phyloP scores from a whole-genome alignment of 2,797 vertebrate genomes.

The Columba guinea region DNA sequence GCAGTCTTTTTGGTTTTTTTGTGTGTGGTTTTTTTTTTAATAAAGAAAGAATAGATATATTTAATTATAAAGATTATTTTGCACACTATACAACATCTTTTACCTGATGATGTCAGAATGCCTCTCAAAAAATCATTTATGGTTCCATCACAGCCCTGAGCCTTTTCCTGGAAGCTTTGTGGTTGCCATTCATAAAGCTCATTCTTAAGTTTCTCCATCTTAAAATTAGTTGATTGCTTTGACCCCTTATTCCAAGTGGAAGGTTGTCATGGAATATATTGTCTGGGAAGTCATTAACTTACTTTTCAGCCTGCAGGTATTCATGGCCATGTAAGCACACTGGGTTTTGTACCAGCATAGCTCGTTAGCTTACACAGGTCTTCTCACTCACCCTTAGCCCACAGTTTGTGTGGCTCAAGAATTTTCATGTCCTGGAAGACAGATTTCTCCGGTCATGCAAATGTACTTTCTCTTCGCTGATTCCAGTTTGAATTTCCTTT shows the following conservation, averaged over 20 bases:
- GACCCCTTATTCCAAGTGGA: neutral
- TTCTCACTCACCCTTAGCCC: neutral
- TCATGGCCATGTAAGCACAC: neutral
- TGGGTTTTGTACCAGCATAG: neutral
- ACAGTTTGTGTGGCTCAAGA: neutral
- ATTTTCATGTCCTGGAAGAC: neutral
- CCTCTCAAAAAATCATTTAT: neutral
- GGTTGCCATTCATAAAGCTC: neutral
- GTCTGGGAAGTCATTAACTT: neutral
- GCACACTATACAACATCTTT: neutral
- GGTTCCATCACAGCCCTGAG: neutral
- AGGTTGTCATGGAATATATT: neutral
- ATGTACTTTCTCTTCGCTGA: neutral
- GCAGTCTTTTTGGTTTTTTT: too few relatives aligned
- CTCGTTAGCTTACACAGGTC: neutral
- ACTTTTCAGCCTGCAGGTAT: neutral
- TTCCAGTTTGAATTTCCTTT: neutral
- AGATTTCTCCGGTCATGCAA: neutral
- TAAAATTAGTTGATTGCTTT: neutral
- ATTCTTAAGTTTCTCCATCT: neutral
- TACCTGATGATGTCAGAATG: neutral
- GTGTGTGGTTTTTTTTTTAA: neutral
- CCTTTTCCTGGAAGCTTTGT: neutral
- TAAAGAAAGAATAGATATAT: neutral
- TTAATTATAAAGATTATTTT: neutral